phyloP scores from a whole-genome alignment of 2,113 vertebrate species.

The Ondatra zibethicus region DNA sequence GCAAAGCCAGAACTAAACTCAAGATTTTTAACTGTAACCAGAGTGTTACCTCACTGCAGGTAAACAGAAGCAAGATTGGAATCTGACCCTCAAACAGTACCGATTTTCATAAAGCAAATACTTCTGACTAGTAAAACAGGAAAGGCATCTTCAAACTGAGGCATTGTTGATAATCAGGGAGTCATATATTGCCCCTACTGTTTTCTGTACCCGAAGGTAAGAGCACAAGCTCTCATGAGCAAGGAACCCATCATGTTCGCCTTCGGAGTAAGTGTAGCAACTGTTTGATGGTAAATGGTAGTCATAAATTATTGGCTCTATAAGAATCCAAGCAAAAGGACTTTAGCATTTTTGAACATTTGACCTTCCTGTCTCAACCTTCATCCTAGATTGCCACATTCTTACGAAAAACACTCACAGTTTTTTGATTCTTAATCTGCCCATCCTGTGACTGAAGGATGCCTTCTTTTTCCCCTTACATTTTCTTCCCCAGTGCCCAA shows the following conservation, averaged over 20 bases:
- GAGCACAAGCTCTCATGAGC: background rate
- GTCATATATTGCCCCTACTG: background rate
- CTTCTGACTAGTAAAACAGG: background rate
- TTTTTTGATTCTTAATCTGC: background rate
- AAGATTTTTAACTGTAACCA: background rate
- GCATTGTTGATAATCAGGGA: background rate
- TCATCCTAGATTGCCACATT: background rate
- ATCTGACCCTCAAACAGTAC: background rate
- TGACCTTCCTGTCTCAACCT: background rate
- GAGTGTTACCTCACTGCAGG: background rate
- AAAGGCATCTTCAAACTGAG: background rate
- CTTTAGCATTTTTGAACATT: background rate
- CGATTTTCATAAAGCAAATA: constrained; percentile 10
- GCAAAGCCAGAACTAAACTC: background rate
- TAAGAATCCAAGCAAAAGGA: background rate
- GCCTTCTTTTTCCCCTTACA: background rate
- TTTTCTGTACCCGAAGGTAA: background rate
- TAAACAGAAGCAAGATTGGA: background rate
- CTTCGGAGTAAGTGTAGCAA: background rate
- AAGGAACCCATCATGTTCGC: background rate
- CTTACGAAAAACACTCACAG: background rate
- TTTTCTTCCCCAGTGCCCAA: background rate
- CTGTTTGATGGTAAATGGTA: background rate
- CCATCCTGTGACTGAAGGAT: background rate
- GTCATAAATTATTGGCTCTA: background rate